A percentile compares a stretch with the other conserved stretches of the same genome.
Conservation (phyloP, 2,888 invertebrate species). For the Oligia fasciuncula region DNA sequence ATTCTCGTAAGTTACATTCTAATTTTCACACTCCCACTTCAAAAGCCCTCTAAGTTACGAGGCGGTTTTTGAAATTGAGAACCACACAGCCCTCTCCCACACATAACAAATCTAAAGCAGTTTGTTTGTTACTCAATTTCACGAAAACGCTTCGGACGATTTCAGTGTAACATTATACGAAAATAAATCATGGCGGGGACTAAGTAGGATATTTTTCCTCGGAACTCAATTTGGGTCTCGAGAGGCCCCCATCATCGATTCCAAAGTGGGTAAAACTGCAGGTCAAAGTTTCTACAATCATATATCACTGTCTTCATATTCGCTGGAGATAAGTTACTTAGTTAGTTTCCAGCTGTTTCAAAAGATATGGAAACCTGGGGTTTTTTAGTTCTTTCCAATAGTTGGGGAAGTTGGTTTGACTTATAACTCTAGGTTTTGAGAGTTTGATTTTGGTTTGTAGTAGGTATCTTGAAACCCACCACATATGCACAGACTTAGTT, state of each 20-base stretch:
- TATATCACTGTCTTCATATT: constrained; percentile 59
- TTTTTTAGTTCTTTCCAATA: constrained; percentile 35
- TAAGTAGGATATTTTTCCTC: constrained; percentile 58
- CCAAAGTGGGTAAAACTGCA: constrained; percentile 52
- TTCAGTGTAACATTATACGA: constrained; percentile 55
- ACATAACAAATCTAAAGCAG: constrained; percentile 53
- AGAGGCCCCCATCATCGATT: constrained; percentile 58
- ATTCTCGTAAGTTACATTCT: constrained; percentile 21
- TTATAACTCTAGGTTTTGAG: constrained; percentile 10
- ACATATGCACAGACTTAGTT: neutral
- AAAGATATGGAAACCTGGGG: constrained; percentile 41
- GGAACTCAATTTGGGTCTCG: constrained; percentile 60
- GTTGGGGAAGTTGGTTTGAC: constrained; percentile 22
- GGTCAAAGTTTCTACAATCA: constrained; percentile 47
- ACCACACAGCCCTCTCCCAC: constrained; percentile 28
- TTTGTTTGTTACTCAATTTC: constrained; percentile 57
- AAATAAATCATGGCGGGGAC: constrained; percentile 54
- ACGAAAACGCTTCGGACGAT: constrained; percentile 32
- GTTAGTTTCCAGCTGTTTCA: constrained; percentile 56
- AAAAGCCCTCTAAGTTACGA: constrained; percentile 37
- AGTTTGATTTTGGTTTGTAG: neutral
- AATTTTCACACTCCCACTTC: constrained; percentile 32
- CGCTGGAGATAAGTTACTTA: constrained; percentile 46
- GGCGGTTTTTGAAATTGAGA: constrained; percentile 36
- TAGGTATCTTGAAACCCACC: neutral